Evolutionary conservation across 53 echinoderm and acorn worm genomes (phyloP).

Genomic region (Pentamera pediparva): DNA sequence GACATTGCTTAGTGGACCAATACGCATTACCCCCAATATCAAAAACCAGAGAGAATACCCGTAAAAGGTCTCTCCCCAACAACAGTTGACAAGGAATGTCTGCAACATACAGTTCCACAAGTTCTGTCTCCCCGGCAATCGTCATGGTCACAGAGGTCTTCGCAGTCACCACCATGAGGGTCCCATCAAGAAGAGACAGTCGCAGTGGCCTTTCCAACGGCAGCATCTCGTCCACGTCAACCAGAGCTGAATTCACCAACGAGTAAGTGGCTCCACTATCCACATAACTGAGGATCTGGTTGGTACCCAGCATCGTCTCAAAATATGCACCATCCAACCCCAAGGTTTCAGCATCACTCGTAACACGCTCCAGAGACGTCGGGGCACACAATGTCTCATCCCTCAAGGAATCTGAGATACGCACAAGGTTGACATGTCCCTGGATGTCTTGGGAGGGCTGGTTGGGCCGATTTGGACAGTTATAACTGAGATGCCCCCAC

Average conservation of each 20-base stretch:
- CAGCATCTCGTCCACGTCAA: not conserved
- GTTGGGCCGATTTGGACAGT: too few relatives aligned
- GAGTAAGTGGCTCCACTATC: not conserved
- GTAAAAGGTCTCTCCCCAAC: not conserved
- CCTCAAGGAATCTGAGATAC: too few relatives aligned
- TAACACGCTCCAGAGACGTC: too few relatives aligned
- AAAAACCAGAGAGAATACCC: not conserved
- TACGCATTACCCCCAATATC: not conserved
- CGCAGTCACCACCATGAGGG: not conserved
- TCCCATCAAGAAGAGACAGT: not conserved
- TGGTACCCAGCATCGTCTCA: not conserved
- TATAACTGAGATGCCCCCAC: too few relatives aligned
- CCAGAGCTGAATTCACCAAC: not conserved
- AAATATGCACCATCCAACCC: not conserved
- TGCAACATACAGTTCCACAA: not conserved
- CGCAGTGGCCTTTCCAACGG: not conserved
- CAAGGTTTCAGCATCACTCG: not conserved
- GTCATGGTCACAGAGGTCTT: not conserved
- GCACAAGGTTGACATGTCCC: too few relatives aligned
- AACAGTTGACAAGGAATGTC: not conserved
- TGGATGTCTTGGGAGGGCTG: too few relatives aligned
- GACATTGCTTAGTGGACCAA: not conserved
- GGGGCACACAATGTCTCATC: too few relatives aligned
- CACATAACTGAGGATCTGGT: not conserved
- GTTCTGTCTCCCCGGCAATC: not conserved